A percentile compares a stretch with the other conserved stretches of the same genome.
These are phyloP conservation scores for Mesopsocus fuscifrons DNA, from an alignment of 2,888 invertebrate species.

Conservation along the genomic window DNA sequence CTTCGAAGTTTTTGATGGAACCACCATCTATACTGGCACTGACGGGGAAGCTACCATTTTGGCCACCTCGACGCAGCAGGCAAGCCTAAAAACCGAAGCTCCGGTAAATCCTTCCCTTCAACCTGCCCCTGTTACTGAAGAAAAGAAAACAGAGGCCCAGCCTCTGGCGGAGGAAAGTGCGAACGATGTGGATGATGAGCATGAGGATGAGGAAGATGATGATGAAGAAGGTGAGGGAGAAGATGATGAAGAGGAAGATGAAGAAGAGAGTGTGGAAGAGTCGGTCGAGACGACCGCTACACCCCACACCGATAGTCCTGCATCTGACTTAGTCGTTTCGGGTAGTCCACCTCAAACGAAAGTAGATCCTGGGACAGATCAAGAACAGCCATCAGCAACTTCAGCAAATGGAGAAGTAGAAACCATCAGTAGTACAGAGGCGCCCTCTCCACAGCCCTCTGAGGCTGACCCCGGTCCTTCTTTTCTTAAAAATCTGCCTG, in stretches of 20 bases:
- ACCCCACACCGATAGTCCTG: too few relatives aligned
- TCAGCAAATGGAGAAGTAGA: too few relatives aligned
- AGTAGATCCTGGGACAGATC: neutral
- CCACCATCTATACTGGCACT: conserved; percentile 31
- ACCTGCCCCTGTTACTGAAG: neutral
- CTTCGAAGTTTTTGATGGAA: conserved; percentile 42
- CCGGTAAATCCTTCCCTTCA: neutral
- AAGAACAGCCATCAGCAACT: neutral
- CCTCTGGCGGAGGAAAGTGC: conserved; percentile 2
- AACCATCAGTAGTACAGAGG: too few relatives aligned
- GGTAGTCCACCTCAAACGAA: neutral
- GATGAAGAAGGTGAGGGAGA: conserved; percentile 10
- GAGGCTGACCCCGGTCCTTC: too few relatives aligned
- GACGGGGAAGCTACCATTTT: conserved; percentile 5
- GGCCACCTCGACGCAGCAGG: neutral
- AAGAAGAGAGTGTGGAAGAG: conserved; percentile 12
- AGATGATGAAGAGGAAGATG: conserved; percentile 12
- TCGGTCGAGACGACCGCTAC: neutral
- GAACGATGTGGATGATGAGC: conserved; percentile 7
- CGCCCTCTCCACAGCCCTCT: too few relatives aligned
- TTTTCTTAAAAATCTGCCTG: too few relatives aligned
- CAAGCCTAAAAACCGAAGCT: neutral
- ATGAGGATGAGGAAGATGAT: conserved; percentile 10
- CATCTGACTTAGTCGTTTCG: neutral
- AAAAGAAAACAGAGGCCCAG: conserved; percentile 3